Conservation (phyloP, 2,888 invertebrate genomes). For the Sthenelais limicola region DNA sequence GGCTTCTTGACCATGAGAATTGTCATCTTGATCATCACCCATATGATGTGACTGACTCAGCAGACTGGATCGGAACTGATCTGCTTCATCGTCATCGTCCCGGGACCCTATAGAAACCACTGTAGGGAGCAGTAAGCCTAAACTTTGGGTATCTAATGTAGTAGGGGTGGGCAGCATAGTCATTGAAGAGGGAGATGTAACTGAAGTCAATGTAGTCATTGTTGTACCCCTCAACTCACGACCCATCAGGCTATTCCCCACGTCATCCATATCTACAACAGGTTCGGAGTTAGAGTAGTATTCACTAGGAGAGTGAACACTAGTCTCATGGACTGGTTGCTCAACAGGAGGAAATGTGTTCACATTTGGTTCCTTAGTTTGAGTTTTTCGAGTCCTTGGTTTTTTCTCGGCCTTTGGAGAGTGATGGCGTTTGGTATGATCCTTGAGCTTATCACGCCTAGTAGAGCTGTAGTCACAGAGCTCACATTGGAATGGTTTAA, state of each 20-base stretch:
- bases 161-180: conserved; percentile 4
- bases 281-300: no score
- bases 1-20: neutral
- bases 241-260: neutral
- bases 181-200: conserved; percentile 5
- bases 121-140: conserved; percentile 35
- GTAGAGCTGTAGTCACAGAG: conserved; percentile 80
- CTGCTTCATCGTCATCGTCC: neutral
- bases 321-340: neutral
- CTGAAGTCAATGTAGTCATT: neutral
- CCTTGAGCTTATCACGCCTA: conserved; percentile 79
- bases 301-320: neutral
- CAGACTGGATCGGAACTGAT: conserved; percentile 3
- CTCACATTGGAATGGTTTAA: conserved; percentile 79
- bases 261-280: neutral
- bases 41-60: neutral
- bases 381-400: conserved; percentile 35
- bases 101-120: neutral
- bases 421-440: conserved; percentile 74
- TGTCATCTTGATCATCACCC: neutral
- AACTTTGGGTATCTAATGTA: conserved; percentile 10
- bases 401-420: conserved; percentile 58
- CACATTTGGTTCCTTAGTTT: neutral
- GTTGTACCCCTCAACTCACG: neutral
- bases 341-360: neutral